Evolutionary conservation across 2,888 invertebrate genomes (phyloP).

Genomic region (Thymelicus acteon): DNA sequence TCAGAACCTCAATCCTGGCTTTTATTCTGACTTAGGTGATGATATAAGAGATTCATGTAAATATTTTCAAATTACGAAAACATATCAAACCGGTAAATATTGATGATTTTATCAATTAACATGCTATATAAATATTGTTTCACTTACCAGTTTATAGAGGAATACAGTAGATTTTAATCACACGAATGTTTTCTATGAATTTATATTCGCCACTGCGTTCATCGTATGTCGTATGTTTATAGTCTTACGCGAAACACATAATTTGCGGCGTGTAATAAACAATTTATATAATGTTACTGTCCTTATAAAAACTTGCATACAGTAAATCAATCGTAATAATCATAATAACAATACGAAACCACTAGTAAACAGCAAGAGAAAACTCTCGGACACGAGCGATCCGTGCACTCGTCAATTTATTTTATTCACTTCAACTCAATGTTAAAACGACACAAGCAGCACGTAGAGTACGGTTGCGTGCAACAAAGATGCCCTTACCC

Average conservation of each 20-base stretch:
- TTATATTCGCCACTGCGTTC: conserved; percentile 26
- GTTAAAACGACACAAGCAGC: conserved; percentile 39
- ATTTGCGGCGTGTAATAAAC: conserved; percentile 10
- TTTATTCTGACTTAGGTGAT: not conserved
- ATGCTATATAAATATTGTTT: conserved; percentile 8
- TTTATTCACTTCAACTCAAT: conserved; percentile 50
- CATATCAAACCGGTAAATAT: not conserved
- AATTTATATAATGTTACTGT: conserved; percentile 19
- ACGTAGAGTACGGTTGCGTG: conserved; percentile 25
- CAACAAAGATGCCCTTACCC: conserved; percentile 39
- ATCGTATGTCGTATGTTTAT: conserved; percentile 26
- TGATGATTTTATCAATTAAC: not conserved
- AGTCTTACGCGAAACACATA: conserved; percentile 25
- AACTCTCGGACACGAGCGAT: conserved; percentile 65
- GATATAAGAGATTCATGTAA: not conserved
- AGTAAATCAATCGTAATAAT: conserved; percentile 34
- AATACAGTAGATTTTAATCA: conserved; percentile 25
- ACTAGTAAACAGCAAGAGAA: conserved; percentile 64
- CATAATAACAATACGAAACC: conserved; percentile 55
- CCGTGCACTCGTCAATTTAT: conserved; percentile 60
- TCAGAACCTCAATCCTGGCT: not conserved
- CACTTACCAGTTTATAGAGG: conserved; percentile 29
- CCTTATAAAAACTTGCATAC: conserved; percentile 19
- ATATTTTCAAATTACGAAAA: not conserved
- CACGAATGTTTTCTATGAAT: conserved; percentile 31